Conservation (phyloP, 2,797 vertebrate genomes). For the Pyrocephalus nanus region DNA sequence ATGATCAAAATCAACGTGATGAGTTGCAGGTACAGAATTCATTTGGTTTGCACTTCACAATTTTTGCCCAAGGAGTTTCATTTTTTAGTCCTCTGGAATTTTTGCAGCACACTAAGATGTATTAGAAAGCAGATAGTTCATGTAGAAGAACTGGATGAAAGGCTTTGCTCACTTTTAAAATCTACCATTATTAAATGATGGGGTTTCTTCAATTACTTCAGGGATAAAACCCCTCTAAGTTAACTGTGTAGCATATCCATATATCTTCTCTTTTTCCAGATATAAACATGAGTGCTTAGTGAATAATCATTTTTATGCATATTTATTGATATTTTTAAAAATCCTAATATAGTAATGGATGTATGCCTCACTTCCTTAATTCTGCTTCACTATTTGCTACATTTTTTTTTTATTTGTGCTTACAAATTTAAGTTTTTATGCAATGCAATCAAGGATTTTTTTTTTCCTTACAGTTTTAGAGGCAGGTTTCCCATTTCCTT, state of each 20-base stretch:
- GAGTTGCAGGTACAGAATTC: neutral
- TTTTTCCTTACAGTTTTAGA: neutral
- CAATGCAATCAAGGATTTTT: neutral
- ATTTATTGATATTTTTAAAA: neutral
- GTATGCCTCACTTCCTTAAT: neutral
- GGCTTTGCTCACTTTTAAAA: neutral
- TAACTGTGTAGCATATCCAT: neutral
- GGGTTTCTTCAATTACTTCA: neutral
- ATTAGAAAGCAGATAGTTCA: neutral
- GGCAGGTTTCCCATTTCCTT: neutral
- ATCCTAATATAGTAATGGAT: neutral
- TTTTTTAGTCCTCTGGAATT: neutral
- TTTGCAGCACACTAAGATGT: neutral
- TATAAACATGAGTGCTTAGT: neutral
- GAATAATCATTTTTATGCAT: neutral
- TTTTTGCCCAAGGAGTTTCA: neutral
- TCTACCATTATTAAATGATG: neutral
- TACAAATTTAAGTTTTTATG: neutral
- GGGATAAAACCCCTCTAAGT: neutral
- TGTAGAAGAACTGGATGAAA: neutral
- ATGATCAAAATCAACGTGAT: neutral
- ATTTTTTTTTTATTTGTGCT: neutral
- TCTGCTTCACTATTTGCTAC: neutral
- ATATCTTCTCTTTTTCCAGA: neutral
- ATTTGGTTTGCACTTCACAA: neutral